Evolutionary conservation across 2,888 invertebrate genomes (phyloP).

Genomic region (Microdon myrmicae): DNA sequence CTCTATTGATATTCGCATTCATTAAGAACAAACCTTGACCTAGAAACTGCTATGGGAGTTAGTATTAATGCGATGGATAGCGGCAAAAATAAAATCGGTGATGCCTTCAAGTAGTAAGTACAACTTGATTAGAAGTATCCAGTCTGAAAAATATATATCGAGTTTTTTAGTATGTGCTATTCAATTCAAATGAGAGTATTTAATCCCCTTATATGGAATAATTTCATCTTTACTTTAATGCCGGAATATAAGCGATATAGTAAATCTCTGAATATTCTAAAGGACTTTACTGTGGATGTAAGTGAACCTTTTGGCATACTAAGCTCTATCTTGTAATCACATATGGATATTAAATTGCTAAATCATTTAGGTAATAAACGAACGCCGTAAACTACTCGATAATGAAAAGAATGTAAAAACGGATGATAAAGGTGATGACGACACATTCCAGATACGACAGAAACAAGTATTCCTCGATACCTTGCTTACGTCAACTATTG

Average conservation of each 20-base stretch:
- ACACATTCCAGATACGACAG: constrained; percentile 53
- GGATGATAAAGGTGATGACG: constrained; percentile 9
- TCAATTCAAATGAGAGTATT: constrained; percentile 59
- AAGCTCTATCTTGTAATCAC: neutral
- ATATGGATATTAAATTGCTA: neutral
- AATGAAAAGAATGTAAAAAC: constrained; percentile 8
- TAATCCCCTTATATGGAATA: constrained; percentile 55
- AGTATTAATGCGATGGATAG: constrained; percentile 69
- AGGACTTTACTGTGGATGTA: constrained; percentile 62
- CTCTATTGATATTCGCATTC: too few species aligned
- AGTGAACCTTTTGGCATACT: constrained; percentile 4
- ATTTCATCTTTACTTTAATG: constrained; percentile 61
- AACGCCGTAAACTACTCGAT: constrained; percentile 54
- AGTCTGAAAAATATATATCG: neutral
- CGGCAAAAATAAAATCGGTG: constrained; percentile 66
- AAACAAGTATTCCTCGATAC: constrained; percentile 63
- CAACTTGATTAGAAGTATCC: neutral
- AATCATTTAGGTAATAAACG: constrained; percentile 58
- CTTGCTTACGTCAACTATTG: constrained; percentile 58
- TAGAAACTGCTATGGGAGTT: constrained; percentile 75
- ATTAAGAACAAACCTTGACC: neutral
- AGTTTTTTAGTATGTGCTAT: constrained; percentile 58
- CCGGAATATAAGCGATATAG: constrained; percentile 68
- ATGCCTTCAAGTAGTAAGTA: constrained; percentile 68
- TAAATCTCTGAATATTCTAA: constrained; percentile 61